Conservation (phyloP, 1,140 invertebrate species). For the Callitettix versicolor region DNA sequence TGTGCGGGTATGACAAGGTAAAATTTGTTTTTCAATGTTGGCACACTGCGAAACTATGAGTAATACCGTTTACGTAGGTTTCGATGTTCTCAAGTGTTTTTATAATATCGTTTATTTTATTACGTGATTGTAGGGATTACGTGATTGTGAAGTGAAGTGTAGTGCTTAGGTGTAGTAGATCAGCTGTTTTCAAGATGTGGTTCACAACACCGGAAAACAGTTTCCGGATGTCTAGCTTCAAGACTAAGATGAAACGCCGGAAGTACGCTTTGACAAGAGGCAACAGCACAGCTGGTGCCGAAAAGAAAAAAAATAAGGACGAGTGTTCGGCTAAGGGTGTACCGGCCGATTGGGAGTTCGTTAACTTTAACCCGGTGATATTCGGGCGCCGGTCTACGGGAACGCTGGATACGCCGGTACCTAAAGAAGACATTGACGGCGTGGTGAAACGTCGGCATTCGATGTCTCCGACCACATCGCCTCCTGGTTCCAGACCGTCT, state of each 20-base stretch:
- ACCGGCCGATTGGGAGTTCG: constrained; percentile 33
- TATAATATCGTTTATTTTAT: no score
- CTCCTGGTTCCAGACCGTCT: constrained; percentile 18
- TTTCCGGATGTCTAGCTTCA: constrained; percentile 35
- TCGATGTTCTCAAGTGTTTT: no score
- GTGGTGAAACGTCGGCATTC: not conserved
- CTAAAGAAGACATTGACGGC: constrained; percentile 8
- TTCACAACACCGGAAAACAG: constrained; percentile 26
- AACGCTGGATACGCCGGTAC: constrained; percentile 8
- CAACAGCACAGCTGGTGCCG: constrained; percentile 4
- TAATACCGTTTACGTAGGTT: no score
- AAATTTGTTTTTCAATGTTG: no score
- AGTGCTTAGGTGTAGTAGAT: no score
- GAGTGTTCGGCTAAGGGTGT: constrained; percentile 6
- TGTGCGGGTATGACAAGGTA: no score
- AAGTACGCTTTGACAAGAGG: constrained; percentile 29
- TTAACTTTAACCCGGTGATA: constrained; percentile 33
- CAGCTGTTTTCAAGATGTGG: constrained; percentile 26
- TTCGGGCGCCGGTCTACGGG: constrained; percentile 23
- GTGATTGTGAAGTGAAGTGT: no score
- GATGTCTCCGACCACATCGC: constrained; percentile 11
- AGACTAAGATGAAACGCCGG: constrained; percentile 31
- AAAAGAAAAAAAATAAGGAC: constrained; percentile 8
- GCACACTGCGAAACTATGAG: no score
- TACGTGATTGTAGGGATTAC: no score